Conservation (phyloP, 2,888 invertebrate species). For the Byasa hedistus region DNA sequence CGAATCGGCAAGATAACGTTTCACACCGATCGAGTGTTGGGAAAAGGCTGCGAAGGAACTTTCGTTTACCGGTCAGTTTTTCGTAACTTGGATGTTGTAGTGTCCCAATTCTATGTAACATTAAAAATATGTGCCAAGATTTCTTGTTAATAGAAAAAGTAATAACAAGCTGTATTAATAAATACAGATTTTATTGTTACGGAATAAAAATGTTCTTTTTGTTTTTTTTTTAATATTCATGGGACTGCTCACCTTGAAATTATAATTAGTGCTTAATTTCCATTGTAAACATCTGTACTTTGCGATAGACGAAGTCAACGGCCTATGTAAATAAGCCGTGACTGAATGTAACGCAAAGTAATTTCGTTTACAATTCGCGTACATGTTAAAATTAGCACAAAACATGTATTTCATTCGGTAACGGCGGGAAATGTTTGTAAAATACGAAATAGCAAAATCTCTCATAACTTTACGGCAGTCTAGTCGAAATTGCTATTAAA, state of each 20-base stretch:
- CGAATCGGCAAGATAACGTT: slow-evolving; percentile 94
- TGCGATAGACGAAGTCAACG: background rate
- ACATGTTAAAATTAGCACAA: background rate
- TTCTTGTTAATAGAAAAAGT: no score
- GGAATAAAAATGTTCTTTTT: no score
- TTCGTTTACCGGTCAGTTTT: slow-evolving; percentile 91
- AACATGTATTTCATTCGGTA: no score
- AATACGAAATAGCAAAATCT: no score
- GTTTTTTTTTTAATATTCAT: background rate
- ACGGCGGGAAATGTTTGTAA: no score
- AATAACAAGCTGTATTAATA: no score
- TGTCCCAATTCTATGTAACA: no score
- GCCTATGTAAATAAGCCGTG: background rate
- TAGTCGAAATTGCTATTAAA: no score
- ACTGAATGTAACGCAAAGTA: background rate
- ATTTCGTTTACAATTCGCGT: background rate
- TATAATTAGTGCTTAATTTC: background rate
- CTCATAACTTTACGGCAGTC: no score
- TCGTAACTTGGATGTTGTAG: background rate
- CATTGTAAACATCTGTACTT: slow-evolving; percentile 1
- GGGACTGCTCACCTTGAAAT: background rate
- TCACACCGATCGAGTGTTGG: slow-evolving; percentile 90
- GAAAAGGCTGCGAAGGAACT: slow-evolving; percentile 99
- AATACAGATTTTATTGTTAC: no score
- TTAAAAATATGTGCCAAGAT: no score